phyloP scores from a whole-genome alignment of 1,140 invertebrate genomes.

The Bombus confusus region DNA sequence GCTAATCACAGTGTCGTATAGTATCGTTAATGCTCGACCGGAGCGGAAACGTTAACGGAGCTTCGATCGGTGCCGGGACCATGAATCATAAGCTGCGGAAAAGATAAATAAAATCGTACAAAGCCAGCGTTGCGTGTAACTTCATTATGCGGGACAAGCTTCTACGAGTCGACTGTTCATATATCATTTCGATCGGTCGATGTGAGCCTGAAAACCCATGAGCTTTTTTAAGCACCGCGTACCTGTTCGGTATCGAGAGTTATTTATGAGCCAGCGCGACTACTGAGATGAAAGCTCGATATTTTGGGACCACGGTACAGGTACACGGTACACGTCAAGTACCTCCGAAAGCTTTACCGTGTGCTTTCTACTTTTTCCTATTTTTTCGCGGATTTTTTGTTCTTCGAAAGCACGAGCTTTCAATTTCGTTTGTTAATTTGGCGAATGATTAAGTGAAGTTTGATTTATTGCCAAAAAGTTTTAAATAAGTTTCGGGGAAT shows the following conservation, averaged over 20 bases:
- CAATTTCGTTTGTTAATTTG: neutral
- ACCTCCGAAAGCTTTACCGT: neutral
- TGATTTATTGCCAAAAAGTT: no score
- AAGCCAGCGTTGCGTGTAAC: slow-evolving; percentile 49
- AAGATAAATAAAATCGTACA: slow-evolving; percentile 52
- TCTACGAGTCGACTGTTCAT: slow-evolving; percentile 50
- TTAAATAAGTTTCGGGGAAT: no score
- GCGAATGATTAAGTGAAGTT: neutral
- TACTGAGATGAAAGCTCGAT: slow-evolving; percentile 38
- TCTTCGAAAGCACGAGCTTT: neutral
- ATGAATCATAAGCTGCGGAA: slow-evolving; percentile 48
- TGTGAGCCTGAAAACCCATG: slow-evolving; percentile 33
- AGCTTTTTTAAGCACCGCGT: slow-evolving; percentile 33
- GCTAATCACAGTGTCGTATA: slow-evolving; percentile 46
- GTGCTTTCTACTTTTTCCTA: neutral
- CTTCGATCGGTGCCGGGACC: slow-evolving; percentile 21
- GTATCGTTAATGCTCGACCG: slow-evolving; percentile 41
- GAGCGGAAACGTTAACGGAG: slow-evolving; percentile 44
- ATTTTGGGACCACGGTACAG: neutral
- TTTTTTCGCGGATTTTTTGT: neutral
- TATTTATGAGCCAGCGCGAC: slow-evolving; percentile 36
- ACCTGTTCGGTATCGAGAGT: slow-evolving; percentile 25
- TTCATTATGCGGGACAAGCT: slow-evolving; percentile 48
- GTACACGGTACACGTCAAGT: no score
- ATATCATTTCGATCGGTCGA: slow-evolving; percentile 44